These are phyloP conservation scores for Glossosoma conforme DNA, from an alignment of 1,140 invertebrate species.

Conservation along the genomic window DNA sequence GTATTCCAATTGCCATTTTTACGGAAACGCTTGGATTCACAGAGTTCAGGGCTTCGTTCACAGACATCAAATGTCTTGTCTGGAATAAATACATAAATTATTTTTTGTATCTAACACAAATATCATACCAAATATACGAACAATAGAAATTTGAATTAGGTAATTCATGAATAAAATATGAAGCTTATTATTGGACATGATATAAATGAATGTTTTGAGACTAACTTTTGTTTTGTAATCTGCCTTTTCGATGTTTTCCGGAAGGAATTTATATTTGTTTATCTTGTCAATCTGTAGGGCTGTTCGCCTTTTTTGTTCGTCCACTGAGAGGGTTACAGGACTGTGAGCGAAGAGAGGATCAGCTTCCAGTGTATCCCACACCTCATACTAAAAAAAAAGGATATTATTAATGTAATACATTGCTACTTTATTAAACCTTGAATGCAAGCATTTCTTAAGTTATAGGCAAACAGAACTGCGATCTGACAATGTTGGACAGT, in stretches of 20 bases:
- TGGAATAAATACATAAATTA: constrained; percentile 36
- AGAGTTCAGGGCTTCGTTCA: constrained; percentile 63
- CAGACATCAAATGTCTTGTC: constrained; percentile 64
- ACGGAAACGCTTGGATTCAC: constrained; percentile 64
- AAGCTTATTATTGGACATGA: background rate
- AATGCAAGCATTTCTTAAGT: too few species aligned
- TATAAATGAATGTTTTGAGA: constrained; percentile 16
- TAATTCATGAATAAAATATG: too few species aligned
- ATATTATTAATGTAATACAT: constrained; percentile 17
- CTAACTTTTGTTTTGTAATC: constrained; percentile 61
- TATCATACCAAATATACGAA: background rate
- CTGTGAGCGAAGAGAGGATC: constrained; percentile 71
- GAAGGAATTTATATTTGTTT: constrained; percentile 53
- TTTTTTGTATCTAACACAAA: background rate
- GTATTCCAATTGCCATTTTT: constrained; percentile 62
- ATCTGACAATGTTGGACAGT: background rate
- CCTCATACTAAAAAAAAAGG: constrained; percentile 60
- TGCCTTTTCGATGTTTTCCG: constrained; percentile 51
- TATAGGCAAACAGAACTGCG: too few species aligned
- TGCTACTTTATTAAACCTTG: too few species aligned
- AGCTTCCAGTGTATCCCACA: constrained; percentile 76
- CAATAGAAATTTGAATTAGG: background rate
- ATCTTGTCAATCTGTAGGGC: constrained; percentile 58
- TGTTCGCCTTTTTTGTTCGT: constrained; percentile 64
- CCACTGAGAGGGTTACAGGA: constrained; percentile 55